Conservation (phyloP, 2,888 invertebrate species). For the Eupithecia insigniata region DNA sequence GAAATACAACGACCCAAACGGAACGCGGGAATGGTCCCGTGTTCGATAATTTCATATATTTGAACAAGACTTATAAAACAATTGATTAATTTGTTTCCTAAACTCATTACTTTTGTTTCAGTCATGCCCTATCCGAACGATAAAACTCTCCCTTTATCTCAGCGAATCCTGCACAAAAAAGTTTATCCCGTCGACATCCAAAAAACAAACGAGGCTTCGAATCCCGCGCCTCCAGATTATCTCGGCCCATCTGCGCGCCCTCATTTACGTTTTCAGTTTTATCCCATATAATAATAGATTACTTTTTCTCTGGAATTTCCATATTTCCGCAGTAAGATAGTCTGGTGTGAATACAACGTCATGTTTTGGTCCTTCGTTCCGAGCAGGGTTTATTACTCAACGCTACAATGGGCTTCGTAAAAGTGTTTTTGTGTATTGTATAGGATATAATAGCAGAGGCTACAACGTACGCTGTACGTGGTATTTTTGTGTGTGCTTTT, state of each 20-base stretch:
- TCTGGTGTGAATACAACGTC: conserved; percentile 39
- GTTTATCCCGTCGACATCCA: conserved; percentile 17
- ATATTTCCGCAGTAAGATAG: conserved; percentile 47
- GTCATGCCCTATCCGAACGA: not conserved
- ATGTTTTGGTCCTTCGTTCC: conserved; percentile 28
- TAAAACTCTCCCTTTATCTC: conserved; percentile 7
- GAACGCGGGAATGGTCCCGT: not conserved
- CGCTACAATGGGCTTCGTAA: conserved; percentile 14
- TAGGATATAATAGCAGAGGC: conserved; percentile 6
- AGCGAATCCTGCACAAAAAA: conserved; percentile 5
- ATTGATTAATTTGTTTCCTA: conserved; percentile 10
- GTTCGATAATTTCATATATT: not conserved
- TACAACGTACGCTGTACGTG: no score
- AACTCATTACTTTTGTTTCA: conserved; percentile 5
- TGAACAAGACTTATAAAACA: no score
- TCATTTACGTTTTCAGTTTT: conserved; percentile 47
- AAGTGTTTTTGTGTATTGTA: conserved; percentile 23
- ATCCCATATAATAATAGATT: conserved; percentile 49
- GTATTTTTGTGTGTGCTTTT: no score
- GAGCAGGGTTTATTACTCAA: conserved; percentile 30
- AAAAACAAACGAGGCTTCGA: conserved; percentile 36
- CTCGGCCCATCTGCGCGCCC: conserved; percentile 45
- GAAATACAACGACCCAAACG: not conserved
- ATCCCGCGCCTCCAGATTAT: conserved; percentile 41
- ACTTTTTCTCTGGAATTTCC: conserved; percentile 47